A percentile compares a stretch with the other conserved stretches of the same genome.
Evolutionary conservation across 1,140 invertebrate species (phyloP).

Genomic region (Pseudomyrmex sp.): DNA sequence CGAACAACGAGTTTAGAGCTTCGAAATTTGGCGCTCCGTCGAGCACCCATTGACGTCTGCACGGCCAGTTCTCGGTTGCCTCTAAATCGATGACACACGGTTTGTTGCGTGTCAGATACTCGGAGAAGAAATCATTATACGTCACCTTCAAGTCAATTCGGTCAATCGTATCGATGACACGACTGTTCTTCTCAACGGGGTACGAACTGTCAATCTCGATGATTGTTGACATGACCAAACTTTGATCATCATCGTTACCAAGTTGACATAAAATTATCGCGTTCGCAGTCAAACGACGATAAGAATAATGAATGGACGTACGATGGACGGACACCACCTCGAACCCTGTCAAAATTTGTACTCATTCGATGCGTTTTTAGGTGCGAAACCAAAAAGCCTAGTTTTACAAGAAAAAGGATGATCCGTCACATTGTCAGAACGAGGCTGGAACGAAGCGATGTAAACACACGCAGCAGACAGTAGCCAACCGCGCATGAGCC

Average conservation of each 20-base stretch:
- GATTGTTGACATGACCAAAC: constrained; percentile 48
- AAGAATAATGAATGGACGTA: neutral
- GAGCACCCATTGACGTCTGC: constrained; percentile 86
- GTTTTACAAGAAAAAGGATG: too few relatives aligned
- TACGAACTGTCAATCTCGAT: constrained; percentile 51
- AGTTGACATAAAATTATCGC: neutral
- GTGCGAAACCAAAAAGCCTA: too few relatives aligned
- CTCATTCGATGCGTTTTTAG: too few relatives aligned
- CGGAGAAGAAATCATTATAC: constrained; percentile 86
- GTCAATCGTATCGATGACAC: constrained; percentile 34
- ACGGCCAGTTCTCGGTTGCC: constrained; percentile 87
- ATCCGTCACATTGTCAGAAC: too few relatives aligned
- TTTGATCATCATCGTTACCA: constrained; percentile 2
- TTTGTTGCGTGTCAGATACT: constrained; percentile 87
- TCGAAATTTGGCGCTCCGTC: constrained; percentile 87
- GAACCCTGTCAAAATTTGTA: too few relatives aligned
- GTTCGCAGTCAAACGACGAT: neutral
- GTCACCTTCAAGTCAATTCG: constrained; percentile 61
- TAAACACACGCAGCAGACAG: too few relatives aligned
- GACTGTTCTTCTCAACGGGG: constrained; percentile 5
- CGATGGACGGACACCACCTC: too few relatives aligned
- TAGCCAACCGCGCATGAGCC: too few relatives aligned
- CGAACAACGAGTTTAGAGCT: constrained; percentile 87
- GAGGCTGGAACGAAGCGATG: too few relatives aligned
- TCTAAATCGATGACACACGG: constrained; percentile 88